phyloP scores from a whole-genome alignment of 2,888 invertebrate species.

The Pterostichus niger region DNA sequence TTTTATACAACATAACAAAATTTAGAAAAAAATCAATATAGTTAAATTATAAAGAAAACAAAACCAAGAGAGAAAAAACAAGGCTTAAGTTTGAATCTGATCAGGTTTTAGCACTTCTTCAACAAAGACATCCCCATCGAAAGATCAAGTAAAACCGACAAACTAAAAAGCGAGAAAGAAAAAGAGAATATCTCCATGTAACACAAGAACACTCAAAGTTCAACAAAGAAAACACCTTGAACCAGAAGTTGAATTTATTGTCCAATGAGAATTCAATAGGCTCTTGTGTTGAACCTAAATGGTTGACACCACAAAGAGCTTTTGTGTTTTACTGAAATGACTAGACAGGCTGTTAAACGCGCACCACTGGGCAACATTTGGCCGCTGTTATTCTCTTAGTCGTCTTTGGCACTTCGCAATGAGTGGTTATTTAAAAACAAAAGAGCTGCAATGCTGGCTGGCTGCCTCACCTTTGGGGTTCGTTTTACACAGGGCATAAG shows the following conservation, averaged over 20 bases:
- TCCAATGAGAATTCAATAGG: conserved; percentile 71
- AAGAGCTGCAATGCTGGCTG: conserved; percentile 5
- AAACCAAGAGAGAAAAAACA: neutral
- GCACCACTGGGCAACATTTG: conserved; percentile 62
- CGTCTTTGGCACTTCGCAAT: conserved; percentile 21
- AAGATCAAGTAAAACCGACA: conserved; percentile 42
- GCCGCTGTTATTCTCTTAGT: conserved; percentile 52
- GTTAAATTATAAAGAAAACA: neutral
- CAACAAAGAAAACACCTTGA: conserved; percentile 70
- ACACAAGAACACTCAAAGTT: conserved; percentile 66
- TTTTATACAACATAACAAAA: too few relatives aligned
- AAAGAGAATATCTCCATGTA: conserved; percentile 56
- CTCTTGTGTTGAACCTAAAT: conserved; percentile 70
- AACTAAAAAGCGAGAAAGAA: conserved; percentile 37
- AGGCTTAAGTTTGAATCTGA: conserved; percentile 16
- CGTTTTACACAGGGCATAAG: neutral
- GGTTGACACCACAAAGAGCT: conserved; percentile 71
- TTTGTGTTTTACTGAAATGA: conserved; percentile 70
- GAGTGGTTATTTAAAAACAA: conserved; percentile 45
- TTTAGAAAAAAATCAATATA: too few relatives aligned
- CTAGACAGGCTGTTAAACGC: conserved; percentile 71
- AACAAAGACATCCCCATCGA: conserved; percentile 35
- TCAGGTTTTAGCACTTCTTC: conserved; percentile 32
- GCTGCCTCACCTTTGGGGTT: conserved; percentile 12
- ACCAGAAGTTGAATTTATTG: conserved; percentile 69